Conservation (phyloP, 2,113 vertebrate genomes). For the Pluvialis apricaria region DNA sequence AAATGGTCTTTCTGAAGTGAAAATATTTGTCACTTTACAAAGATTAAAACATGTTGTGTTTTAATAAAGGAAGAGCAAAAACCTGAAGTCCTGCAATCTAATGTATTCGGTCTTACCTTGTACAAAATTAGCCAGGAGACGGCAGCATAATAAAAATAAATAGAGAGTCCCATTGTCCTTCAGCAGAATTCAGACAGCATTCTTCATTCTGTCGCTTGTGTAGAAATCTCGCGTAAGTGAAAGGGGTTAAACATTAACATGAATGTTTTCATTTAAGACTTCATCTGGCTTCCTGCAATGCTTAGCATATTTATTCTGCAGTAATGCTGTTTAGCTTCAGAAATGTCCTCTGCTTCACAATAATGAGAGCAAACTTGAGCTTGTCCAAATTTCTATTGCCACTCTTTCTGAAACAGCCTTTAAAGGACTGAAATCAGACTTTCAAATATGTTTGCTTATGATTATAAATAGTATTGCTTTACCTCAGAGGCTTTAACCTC, state of each 20-base stretch:
- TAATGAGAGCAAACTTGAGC: neutral
- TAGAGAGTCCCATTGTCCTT: conserved; percentile 23
- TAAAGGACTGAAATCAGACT: neutral
- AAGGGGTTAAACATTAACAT: conserved; percentile 8
- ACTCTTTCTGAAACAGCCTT: neutral
- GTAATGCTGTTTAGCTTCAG: neutral
- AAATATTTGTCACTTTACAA: neutral
- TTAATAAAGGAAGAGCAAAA: neutral
- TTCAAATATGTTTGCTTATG: neutral
- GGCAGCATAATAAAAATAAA: conserved; percentile 11
- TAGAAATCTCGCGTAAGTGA: neutral
- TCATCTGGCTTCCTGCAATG: neutral
- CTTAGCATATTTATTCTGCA: neutral
- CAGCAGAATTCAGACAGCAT: neutral
- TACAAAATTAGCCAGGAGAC: neutral
- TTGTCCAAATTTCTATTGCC: neutral
- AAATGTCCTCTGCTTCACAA: neutral
- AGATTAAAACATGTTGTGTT: neutral
- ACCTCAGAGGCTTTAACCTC: neutral
- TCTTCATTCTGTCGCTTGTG: neutral
- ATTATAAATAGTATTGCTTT: neutral
- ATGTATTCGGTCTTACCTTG: neutral
- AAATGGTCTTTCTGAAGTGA: neutral
- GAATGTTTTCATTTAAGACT: neutral
- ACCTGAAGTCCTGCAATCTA: neutral